Base-by-base conservation (phyloP, 2,113 vertebrate species). In the Chunga burmeisteri region DNA sequence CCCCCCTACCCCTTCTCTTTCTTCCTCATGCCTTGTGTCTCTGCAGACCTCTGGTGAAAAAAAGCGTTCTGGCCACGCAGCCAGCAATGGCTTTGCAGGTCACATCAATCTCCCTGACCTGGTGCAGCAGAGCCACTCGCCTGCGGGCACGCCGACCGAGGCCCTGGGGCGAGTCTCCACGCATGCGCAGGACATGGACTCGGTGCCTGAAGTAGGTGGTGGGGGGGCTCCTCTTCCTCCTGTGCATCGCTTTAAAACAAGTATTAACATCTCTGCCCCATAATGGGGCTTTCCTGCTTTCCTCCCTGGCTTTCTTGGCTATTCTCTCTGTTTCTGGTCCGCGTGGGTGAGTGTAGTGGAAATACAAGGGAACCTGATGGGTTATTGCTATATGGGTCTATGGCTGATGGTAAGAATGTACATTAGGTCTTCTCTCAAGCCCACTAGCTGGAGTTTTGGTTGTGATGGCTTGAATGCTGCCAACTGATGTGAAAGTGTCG, bases 61-160 rank as follows among this genome's bases (percentile, higher is more conserved):
- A 98, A 99, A 99, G 98, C 98, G 98, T 97, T 98, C 99, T 81
- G 97, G 98, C 92, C 99, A 99, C 79, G 58, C 98, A 96, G 99
- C 99, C 98, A 99, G 99, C 98, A 99, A 99, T 97, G 98, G 99
- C 98, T 99, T 99, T 94, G 98, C 98, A 25, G 98, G 99, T 97
- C 99, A 99, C 98, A 97, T 98, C 98, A 99, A 99, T 97, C 99
- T 99, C 66, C 99, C 99, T 11, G 99, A 99, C 98, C 98, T 99
- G 98, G 98, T 99, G 96, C 99, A 99, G 98, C 99, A 99, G 98
- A 99, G 99, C 97, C 97, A 99, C 95, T 99, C 99, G 80, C 98
- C 99, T 6, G 98, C 98, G 26, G 98, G 98, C 95, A 99, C 99
- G 27, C 99, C 99, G 11, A 98, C 99, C 3, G 98, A 99, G 97